Percentiles rank a stretch among this genome's conserved stretches.
These are phyloP conservation scores for Columba guinea DNA, from an alignment of 2,797 vertebrate species.

Conservation along the genomic window DNA sequence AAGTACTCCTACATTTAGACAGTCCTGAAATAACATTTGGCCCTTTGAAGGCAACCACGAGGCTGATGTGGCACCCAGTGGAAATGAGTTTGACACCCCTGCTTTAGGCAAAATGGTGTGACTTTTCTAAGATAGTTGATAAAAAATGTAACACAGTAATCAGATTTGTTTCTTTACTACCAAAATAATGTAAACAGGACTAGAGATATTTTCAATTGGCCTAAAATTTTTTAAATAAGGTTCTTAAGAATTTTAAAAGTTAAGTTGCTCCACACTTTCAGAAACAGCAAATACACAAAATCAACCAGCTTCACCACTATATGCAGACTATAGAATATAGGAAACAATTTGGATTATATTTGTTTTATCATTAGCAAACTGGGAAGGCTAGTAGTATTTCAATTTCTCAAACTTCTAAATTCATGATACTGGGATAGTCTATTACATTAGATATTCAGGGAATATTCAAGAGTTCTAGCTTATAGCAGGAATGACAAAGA, in stretches of 20 bases:
- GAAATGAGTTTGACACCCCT: neutral
- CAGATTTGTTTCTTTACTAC: neutral
- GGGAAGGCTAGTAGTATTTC: neutral
- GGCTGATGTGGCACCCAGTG: too few relatives aligned
- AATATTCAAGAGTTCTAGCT: neutral
- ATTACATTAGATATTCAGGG: neutral
- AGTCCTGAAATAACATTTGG: too few relatives aligned
- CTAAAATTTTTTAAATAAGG: neutral
- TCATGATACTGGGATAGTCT: accelerated
- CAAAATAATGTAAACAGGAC: neutral
- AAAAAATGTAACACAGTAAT: neutral
- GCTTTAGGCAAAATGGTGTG: neutral
- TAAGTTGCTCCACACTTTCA: neutral
- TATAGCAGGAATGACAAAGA: neutral
- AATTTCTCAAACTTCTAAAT: neutral
- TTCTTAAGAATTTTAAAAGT: neutral
- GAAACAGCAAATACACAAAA: neutral
- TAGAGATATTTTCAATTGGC: neutral
- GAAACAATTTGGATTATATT: neutral
- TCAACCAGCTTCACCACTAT: neutral
- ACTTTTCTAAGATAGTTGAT: neutral
- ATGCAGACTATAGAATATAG: neutral
- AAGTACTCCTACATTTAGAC: too few relatives aligned
- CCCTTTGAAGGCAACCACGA: too few relatives aligned
- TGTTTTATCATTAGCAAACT: neutral